Evolutionary conservation across 2,797 vertebrate genomes (phyloP).

Genomic region (Pangasius sanitwongsei): DNA sequence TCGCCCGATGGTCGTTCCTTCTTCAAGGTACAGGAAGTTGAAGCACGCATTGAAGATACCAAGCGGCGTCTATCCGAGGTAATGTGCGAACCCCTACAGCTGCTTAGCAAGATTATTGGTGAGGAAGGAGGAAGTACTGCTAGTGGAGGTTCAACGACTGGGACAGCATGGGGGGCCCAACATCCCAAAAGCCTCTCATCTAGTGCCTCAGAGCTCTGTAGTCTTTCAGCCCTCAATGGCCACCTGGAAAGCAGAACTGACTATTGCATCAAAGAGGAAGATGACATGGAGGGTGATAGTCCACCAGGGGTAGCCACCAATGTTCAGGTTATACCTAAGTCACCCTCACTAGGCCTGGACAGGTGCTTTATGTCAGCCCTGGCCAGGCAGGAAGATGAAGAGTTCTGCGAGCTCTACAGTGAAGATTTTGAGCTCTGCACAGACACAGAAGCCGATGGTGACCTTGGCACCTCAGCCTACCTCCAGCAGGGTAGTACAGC

Average conservation of each 20-base stretch:
- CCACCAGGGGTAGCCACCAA: conserved; percentile 78
- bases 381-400: conserved; percentile 91
- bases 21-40: conserved; percentile 97
- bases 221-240: conserved; percentile 78
- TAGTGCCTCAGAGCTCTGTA: conserved; percentile 91
- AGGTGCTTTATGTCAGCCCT: conserved; percentile 89
- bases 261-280: conserved; percentile 95
- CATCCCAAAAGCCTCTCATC: conserved; percentile 89
- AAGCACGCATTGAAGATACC: conserved; percentile 95
- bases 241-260: conserved; percentile 86
- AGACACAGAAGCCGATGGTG: conserved; percentile 75
- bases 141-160: conserved; percentile 46
- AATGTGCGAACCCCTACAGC: conserved; percentile 92
- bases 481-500: conserved; percentile 55
- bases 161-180: conserved; percentile 66
- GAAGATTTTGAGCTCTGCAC: conserved; percentile 86
- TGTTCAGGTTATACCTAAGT: conserved; percentile 52
- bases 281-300: conserved; percentile 79
- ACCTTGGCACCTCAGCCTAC: conserved; percentile 63
- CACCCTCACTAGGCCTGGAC: conserved; percentile 83
- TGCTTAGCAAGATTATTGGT: conserved; percentile 95
- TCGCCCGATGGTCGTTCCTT: conserved; percentile 91
- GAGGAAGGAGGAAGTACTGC: conserved; percentile 82
- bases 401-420: conserved; percentile 89
- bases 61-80: conserved; percentile 93